phyloP scores from a whole-genome alignment of 2,888 invertebrate species.

The Stenotaenia linearis region DNA sequence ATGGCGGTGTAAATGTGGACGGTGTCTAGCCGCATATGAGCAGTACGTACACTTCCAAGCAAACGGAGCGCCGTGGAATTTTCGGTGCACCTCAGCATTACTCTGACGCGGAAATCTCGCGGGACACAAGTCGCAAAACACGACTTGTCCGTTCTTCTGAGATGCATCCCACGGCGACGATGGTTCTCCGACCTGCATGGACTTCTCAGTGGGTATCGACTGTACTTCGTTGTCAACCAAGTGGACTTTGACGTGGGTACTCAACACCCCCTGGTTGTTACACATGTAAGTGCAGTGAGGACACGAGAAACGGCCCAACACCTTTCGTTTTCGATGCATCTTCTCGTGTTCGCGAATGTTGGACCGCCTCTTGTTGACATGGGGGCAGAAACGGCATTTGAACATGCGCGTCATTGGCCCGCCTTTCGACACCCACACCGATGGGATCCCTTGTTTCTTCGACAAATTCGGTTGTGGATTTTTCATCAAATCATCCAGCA shows the following conservation, averaged over 20 bases:
- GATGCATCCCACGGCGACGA: neutral
- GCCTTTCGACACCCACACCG: constrained; percentile 69
- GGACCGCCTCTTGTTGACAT: constrained; percentile 70
- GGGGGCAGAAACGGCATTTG: constrained; percentile 77
- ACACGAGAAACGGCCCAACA: constrained; percentile 54
- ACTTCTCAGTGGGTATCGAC: neutral
- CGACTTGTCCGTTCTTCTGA: constrained; percentile 35
- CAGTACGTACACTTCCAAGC: constrained; percentile 45
- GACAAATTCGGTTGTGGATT: neutral
- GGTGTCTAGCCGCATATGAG: constrained; percentile 47
- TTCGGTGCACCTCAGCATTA: constrained; percentile 29
- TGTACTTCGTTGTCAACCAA: constrained; percentile 51
- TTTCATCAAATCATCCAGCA: constrained; percentile 15
- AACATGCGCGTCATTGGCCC: constrained; percentile 72
- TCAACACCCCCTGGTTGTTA: constrained; percentile 63
- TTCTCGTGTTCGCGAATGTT: constrained; percentile 78
- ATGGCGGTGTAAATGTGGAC: constrained; percentile 46
- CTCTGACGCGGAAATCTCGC: constrained; percentile 32
- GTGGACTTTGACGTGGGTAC: constrained; percentile 62
- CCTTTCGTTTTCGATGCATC: constrained; percentile 57
- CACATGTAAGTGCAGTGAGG: constrained; percentile 74
- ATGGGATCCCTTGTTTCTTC: constrained; percentile 56
- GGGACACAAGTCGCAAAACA: constrained; percentile 42
- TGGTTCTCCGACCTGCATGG: neutral
- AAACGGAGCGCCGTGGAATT: constrained; percentile 34